A percentile compares a stretch with the other conserved stretches of the same genome.
phyloP scores from a whole-genome alignment of 2,797 vertebrate genomes.

The Crax fasciolata region DNA sequence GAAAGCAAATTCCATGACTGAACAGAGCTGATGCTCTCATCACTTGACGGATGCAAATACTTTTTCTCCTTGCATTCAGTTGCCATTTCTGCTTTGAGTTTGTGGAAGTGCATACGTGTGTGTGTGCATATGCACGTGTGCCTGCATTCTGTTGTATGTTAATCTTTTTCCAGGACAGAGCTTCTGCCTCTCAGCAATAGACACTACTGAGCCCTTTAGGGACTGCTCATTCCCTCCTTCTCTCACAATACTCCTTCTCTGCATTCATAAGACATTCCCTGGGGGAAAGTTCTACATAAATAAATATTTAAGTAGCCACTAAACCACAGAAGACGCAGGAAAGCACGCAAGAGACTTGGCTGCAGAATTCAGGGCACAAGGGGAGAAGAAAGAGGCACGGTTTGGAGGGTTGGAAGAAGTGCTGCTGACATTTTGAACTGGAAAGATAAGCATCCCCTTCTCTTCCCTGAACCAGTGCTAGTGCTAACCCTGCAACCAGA shows the following conservation, averaged over 20 bases:
- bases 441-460: background rate
- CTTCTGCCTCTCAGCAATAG: slow-evolving; percentile 4
- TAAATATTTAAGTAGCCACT: slow-evolving; percentile 60
- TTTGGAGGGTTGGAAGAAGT: background rate
- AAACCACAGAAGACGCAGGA: background rate
- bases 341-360: background rate
- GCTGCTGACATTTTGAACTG: background rate
- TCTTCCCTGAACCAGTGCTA: background rate
- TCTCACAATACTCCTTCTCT: slow-evolving; percentile 6
- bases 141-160: background rate
- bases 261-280: slow-evolving; percentile 35
- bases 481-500: background rate
- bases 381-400: background rate
- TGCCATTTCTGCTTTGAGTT: background rate
- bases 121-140: fast-evolving
- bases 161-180: background rate
- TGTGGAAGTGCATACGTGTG: background rate
- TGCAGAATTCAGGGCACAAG: slow-evolving; percentile 3
- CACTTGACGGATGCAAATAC: background rate
- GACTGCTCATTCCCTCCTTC: slow-evolving; percentile 10
- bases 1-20: background rate
- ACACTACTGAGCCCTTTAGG: background rate
- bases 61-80: background rate
- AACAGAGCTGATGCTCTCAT: background rate
- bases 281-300: slow-evolving; percentile 50